Conservation (phyloP, 2,888 invertebrate genomes). For the Aphidius colemani region DNA sequence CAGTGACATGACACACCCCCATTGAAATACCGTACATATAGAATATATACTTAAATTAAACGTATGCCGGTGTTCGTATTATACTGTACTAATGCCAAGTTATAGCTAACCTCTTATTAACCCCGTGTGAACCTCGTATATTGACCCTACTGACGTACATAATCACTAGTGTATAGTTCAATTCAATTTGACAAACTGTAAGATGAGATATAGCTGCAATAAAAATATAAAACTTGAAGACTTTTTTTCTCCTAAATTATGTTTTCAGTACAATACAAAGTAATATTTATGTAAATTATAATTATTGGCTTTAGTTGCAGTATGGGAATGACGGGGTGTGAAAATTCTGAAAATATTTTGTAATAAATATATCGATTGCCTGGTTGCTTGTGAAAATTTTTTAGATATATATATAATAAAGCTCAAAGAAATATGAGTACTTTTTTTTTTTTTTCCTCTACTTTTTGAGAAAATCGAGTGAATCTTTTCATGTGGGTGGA, state of each 20-base stretch:
- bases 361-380: not conserved
- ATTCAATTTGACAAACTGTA: no score
- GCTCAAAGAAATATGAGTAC: constrained; percentile 1
- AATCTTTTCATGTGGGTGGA: no score
- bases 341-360: no score
- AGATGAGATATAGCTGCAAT: constrained; percentile 3
- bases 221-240: not conserved
- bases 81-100: constrained; percentile 50
- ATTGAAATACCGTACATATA: constrained; percentile 48
- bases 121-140: constrained; percentile 53
- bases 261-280: not conserved
- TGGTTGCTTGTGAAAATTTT: no score
- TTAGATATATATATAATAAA: not conserved
- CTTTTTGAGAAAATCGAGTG: no score
- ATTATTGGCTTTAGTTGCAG: constrained; percentile 1
- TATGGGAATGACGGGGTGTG: not conserved
- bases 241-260: not conserved
- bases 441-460: constrained; percentile 13
- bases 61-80: constrained; percentile 52
- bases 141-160: constrained; percentile 14
- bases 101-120: constrained; percentile 61
- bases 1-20: constrained; percentile 52
- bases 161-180: not conserved
- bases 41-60: constrained; percentile 57
- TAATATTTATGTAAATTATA: not conserved